These are phyloP conservation scores for Pampus argenteus DNA, from an alignment of 2,797 vertebrate genomes.

Conservation along the genomic window DNA sequence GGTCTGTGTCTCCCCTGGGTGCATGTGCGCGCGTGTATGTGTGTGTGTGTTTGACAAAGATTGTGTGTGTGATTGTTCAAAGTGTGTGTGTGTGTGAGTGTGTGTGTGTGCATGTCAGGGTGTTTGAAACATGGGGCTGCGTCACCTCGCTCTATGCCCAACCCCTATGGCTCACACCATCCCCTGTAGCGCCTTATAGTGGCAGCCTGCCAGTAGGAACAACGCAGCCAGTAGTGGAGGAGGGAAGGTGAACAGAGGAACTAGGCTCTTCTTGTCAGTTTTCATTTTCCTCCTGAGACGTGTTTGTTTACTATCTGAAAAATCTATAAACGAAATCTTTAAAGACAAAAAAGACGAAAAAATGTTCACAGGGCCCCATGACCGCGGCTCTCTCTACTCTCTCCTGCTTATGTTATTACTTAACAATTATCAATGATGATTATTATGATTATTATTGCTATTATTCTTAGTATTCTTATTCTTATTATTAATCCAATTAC, in stretches of 20 bases:
- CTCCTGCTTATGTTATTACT: slow-evolving; percentile 95
- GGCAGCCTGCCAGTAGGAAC: slow-evolving; percentile 89
- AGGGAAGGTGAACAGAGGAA: slow-evolving; percentile 95
- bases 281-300: slow-evolving; percentile 96
- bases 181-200: slow-evolving; percentile 94
- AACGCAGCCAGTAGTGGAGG: slow-evolving; percentile 90
- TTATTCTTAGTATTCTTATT: slow-evolving; percentile 91
- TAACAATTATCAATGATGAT: slow-evolving; percentile 90
- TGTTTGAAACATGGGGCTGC: slow-evolving; percentile 84
- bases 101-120: slow-evolving; percentile 76
- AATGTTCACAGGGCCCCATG: slow-evolving; percentile 94
- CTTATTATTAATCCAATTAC: slow-evolving; percentile 92
- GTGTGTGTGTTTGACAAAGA: slow-evolving; percentile 38
- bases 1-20: slow-evolving; percentile 53
- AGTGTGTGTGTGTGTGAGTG: slow-evolving; percentile 38
- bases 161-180: slow-evolving; percentile 85
- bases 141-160: slow-evolving; percentile 82
- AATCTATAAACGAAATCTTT: slow-evolving; percentile 89
- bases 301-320: slow-evolving; percentile 98
- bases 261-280: slow-evolving; percentile 93
- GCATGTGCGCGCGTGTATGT: slow-evolving; percentile 49
- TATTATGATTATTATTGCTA: slow-evolving; percentile 89
- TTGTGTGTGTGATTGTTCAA: slow-evolving; percentile 50
- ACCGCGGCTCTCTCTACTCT: slow-evolving; percentile 88
- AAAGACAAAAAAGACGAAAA: slow-evolving; percentile 91